Base-by-base conservation (phyloP, 2,797 vertebrate genomes). In the Allobates femoralis region DNA sequence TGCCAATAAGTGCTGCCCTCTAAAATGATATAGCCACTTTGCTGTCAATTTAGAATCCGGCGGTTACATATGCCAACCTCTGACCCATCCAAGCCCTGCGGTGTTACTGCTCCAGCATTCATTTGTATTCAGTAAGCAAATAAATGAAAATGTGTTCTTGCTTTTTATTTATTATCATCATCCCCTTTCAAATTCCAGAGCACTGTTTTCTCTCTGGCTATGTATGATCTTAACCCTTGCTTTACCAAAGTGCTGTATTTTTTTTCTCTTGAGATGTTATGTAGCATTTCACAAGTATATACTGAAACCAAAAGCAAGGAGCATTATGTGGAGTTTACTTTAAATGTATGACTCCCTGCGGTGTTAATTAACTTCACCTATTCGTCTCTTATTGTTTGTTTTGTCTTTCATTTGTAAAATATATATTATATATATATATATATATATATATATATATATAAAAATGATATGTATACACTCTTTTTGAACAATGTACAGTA, bases 1-100 rank as follows among this genome's bases (percentile, higher is more conserved):
- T 86, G 85, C 85, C 79, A 83, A 83, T 87, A 87, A 87, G 80
- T 87, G 85, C 80, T 87, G 80, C 80, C 85, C 85, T 86, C 85
- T 69, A 81, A 86, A 86, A 82, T 83, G 62, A 87, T 87, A 87
- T 87, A 83, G 85, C 32, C 85, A 83, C 80, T 78, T 83, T 77
- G 71, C 79, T 83, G 79, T 87, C 73, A 87, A 83, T 87, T 83
- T 77, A 78, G 58, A 87, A 83, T 86, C 71, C 73, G 50, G 66
- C 62, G 30, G 62, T 87, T 87, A 87, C 85, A 87, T 60, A 86
- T 82, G 85, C 73, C 46, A 69, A 86, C 80, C 85, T 78, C 60
- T 87, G 85, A 83, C 85, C 85, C 80, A 32, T 46, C 79, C 79
- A 46, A 56, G 73, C 58, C 79, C 71, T 86, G 73, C 62, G 50